Base-by-base conservation (phyloP, 2,888 invertebrate species). In the Ophion costatus region DNA sequence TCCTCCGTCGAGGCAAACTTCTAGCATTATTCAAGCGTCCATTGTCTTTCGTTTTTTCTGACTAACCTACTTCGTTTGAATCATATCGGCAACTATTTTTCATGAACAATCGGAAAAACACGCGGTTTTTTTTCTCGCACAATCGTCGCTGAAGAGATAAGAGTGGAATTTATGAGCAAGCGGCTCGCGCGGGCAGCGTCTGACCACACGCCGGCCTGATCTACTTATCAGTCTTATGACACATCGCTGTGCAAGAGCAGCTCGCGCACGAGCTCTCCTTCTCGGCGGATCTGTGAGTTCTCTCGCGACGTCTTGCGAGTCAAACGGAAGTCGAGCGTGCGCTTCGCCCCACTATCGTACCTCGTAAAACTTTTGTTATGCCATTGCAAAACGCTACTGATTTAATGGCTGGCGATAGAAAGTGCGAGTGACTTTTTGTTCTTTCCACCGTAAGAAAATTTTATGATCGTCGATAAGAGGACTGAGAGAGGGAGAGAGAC, bases 381-480 rank as follows among this genome's bases (percentile, higher is more conserved):
- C 61, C 56, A 80, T 76, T 71, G 79, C 42, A 66, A 76, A 71
- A 71, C 29, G 33, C 51, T 69, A n/a, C 45, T 80, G 81, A 78
- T 74, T 67, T 63, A 79, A 80, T 63, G 38, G 66, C 70, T 69
- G 24, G 57, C 64, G 63, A 82, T 75, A 76, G 61, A 38, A 71
- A 75, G 20, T 66, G 76, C 73, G 38, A 38, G 38, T 45, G 59
- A 20, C 17, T 20, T 20, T 59, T 20, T 59, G 7, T 20, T 57
- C n/a, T 17, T 20, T 59, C n/a, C n/a, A 59, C 17, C 45, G 10
- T 14, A 45, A 24, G 17, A 66, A 17, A 77, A 67, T 73, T 78
- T 82, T 75, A 81, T 75, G 81, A 79, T 70, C 75, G 51, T 74
- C 59, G 82, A 81, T 82, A 78, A 64, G 64, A 38, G 56, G 45